Base-by-base conservation (phyloP, 2,797 vertebrate species). In the Tapera naevia region DNA sequence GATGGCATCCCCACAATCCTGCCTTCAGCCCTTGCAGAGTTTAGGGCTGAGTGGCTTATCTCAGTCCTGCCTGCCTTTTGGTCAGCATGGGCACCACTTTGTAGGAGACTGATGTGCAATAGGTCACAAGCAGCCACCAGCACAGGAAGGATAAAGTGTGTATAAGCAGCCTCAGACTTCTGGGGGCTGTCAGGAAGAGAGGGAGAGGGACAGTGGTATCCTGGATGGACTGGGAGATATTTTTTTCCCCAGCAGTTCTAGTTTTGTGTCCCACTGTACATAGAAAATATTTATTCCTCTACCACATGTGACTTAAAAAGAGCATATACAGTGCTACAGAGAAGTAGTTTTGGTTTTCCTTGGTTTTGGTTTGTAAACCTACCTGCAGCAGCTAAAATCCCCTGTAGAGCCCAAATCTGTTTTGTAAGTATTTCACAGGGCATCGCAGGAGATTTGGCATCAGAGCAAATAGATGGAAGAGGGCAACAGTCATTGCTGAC, bases 1-100 rank as follows among this genome's bases (percentile, higher is more conserved):
- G 1, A 9, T 17, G 28, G 18, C 60, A 35, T 62, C 39, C 28
- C 11, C 3, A 1, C 1, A 4, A 24, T 23, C 17, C 60, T 76
- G 23, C 50, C 53, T 8, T 22, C 58, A 88, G 27, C 27, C 45
- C 35, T 51, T 14, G 24, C 21, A 48, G 24, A n/a, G 8, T 6
- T 79, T 27, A 64, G 83, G 32, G 30, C 45, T 54, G 46, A 50
- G 28, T 2, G 33, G 41, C 17, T 90, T 56, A 48, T 32, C 45
- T 43, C 48, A 57, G 61, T 33, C 65, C 65, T 5, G 3, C 22
- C 39, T 39, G 37, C n/a, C 58, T 33, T 56, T 86, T 1, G 1
- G 56, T 35, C 53, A 60, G 37, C 30, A 16, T 3, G 32, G 54
- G 22, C 54, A 39, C 13, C 2, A 3, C 70, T 71, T 57, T 4